Base-by-base conservation (phyloP, 2,797 vertebrate species). In the Lemur catta region DNA sequence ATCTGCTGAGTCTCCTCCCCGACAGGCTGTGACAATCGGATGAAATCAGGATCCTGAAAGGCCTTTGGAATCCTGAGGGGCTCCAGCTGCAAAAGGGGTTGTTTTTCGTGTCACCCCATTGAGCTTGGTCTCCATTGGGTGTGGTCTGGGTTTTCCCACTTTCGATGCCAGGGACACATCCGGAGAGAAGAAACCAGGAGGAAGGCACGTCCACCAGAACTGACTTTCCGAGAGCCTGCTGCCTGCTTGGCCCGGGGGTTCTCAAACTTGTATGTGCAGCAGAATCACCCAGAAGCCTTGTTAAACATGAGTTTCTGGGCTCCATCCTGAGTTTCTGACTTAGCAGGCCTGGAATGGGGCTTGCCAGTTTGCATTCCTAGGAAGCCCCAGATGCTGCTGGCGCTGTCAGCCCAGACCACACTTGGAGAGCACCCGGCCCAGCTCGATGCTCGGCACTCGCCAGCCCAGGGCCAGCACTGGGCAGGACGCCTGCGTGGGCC, bases 401-500 rank as follows among this genome's bases (percentile, higher is more conserved):
- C 4, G 35, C 30, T 4, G 26, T 14, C 63, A 71, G 71, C 28
- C 8, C 4, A 89, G 76, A 46, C 78, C 65, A 80, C 57, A 52
- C 48, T 65, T 65, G 91, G 52, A 93, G 67, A 74, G 30, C 3
- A 28, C 35, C 6, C 6, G 6, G 35, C 18, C 80, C 67, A 50
- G 33, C 38, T 48, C 7, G 1, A 1, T 24, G 33, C 28, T 43
- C 13, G 71, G 41, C 33, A 38, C 15, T 78, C 1, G 28, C 33
- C 22, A 2, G 13, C 20, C 5, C 59, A 0, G 11, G 18, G 30
- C 48, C 50, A 50, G 50, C 33, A 4, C 1, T 2, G 38, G 22
- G 28, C 5, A 33, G 55, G 52, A 41, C 50, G 5, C 33, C n/a
- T 1, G 10, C 0, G 0, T 24, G 15, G n/a, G 12, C 26, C 11